Evolutionary conservation across 1,140 invertebrate genomes (phyloP).

Genomic region (Diplogasteroides magnus): DNA sequence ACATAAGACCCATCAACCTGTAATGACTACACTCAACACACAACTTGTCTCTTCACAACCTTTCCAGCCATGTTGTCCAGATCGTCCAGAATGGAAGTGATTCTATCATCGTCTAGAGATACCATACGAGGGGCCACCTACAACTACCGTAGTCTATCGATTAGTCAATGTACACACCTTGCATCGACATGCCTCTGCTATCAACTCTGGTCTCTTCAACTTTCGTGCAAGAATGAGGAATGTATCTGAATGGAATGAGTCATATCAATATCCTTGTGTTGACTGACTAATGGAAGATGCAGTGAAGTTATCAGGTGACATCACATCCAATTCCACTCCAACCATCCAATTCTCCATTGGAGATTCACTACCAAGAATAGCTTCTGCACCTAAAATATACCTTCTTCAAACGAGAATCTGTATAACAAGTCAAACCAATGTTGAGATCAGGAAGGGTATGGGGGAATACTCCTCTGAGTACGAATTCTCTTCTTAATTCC

Average conservation of each 20-base stretch:
- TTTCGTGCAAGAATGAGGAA: conserved; percentile 27
- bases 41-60: conserved; percentile 2
- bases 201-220: conserved; percentile 8
- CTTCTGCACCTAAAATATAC: conserved; percentile 27
- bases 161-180: conserved; percentile 1
- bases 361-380: conserved; percentile 49
- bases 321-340: conserved; percentile 40
- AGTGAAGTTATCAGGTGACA: conserved; percentile 36
- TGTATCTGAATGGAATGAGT: conserved; percentile 14
- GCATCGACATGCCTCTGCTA: neutral
- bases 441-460: conserved; percentile 45
- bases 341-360: conserved; percentile 47
- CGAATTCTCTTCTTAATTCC: conserved; percentile 52
- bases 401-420: neutral
- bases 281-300: conserved; percentile 48
- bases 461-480: conserved; percentile 50
- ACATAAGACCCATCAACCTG: conserved; percentile 3
- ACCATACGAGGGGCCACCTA: conserved; percentile 27
- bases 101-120: conserved; percentile 26
- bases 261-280: neutral
- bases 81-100: conserved; percentile 9
- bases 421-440: conserved; percentile 16
- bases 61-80: conserved; percentile 9
- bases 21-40: conserved; percentile 5
- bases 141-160: neutral